These are phyloP conservation scores for Cantharis flavilabris DNA, from an alignment of 2,888 invertebrate genomes.

Conservation along the genomic window DNA sequence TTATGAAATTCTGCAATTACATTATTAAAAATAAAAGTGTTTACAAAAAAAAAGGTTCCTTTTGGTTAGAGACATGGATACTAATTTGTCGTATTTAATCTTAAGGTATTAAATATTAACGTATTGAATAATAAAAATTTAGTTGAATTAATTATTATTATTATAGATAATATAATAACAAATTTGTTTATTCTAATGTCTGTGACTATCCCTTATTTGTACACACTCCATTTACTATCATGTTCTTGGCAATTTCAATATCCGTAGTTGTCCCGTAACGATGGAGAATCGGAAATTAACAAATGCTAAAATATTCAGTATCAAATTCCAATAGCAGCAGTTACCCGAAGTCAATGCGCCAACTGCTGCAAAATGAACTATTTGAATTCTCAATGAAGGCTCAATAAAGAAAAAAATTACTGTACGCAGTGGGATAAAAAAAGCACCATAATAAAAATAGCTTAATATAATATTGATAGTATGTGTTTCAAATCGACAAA, in stretches of 20 bases:
- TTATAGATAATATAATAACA: neutral
- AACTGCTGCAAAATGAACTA: neutral
- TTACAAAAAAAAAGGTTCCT: no score
- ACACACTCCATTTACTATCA: conserved; percentile 6
- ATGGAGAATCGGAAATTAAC: conserved; percentile 11
- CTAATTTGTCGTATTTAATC: no score
- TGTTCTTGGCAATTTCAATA: conserved; percentile 10
- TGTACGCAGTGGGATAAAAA: neutral
- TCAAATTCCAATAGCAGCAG: conserved; percentile 2
- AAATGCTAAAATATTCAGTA: conserved; percentile 6
- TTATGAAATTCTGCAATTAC: no score
- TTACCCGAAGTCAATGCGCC: neutral
- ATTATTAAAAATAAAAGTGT: no score
- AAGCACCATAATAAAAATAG: neutral
- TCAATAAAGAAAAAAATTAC: neutral
- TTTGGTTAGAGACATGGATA: no score
- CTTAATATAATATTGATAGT: no score
- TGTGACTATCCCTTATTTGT: conserved; percentile 1
- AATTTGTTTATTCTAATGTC: neutral
- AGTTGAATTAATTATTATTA: neutral
- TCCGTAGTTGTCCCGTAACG: neutral
- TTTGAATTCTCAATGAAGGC: neutral
- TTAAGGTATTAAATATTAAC: neutral
- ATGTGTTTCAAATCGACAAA: no score
- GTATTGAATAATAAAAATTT: neutral